These are phyloP conservation scores for Carcina quercana DNA, from an alignment of 2,888 invertebrate genomes.

Conservation along the genomic window DNA sequence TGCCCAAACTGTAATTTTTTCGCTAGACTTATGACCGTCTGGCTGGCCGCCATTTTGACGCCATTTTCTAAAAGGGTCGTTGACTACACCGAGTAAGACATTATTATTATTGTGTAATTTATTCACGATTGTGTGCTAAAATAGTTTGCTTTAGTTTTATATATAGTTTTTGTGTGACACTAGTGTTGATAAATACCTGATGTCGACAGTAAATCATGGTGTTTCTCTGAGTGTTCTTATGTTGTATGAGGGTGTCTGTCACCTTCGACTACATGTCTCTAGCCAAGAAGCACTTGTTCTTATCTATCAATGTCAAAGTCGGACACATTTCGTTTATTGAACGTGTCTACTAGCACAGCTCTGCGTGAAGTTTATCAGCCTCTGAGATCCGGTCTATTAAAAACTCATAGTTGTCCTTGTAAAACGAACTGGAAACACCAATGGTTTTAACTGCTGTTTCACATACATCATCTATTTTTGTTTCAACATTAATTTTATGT, in stretches of 20 bases:
- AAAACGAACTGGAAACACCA: too few relatives aligned
- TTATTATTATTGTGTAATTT: constrained; percentile 11
- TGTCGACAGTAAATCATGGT: constrained; percentile 5
- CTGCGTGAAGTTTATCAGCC: too few relatives aligned
- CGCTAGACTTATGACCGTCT: constrained; percentile 34
- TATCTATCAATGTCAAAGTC: background rate
- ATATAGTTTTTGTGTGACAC: constrained; percentile 5
- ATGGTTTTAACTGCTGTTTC: too few relatives aligned
- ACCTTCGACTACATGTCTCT: constrained; percentile 1
- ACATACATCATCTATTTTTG: too few relatives aligned
- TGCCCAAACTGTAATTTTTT: constrained; percentile 38
- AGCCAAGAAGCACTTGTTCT: background rate
- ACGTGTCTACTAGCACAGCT: constrained; percentile 3
- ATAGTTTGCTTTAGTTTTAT: constrained; percentile 7
- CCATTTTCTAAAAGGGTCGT: constrained; percentile 35
- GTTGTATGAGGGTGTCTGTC: constrained; percentile 1
- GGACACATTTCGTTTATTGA: too few relatives aligned
- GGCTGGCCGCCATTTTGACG: constrained; percentile 44
- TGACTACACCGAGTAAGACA: constrained; percentile 22
- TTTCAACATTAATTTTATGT: too few relatives aligned
- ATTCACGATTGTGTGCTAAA: constrained; percentile 7
- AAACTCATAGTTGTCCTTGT: too few relatives aligned
- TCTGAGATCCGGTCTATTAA: too few relatives aligned
- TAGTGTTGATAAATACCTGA: constrained; percentile 7
- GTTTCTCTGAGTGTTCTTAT: background rate